Conservation (phyloP, 2,888 invertebrate species). For the Drosophila kuntzei region DNA sequence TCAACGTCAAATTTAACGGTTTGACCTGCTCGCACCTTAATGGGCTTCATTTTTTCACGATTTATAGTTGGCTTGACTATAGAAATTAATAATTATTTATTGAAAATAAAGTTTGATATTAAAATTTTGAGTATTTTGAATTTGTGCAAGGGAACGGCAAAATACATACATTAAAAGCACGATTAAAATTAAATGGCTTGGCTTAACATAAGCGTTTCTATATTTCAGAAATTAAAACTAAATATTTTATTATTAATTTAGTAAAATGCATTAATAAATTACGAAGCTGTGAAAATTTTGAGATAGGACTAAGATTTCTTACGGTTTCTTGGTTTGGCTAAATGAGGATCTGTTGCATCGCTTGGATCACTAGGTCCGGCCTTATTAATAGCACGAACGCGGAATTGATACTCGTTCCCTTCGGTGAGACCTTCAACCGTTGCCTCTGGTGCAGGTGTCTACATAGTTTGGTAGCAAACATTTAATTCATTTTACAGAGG, state of each 20-base stretch:
- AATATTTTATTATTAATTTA: not conserved
- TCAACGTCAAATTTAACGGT: conserved; percentile 96
- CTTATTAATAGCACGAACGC: conserved; percentile 97
- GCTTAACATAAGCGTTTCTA: conserved; percentile 52
- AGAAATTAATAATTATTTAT: conserved; percentile 15
- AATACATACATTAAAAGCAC: conserved; percentile 8
- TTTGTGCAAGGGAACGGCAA: not conserved
- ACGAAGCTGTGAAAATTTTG: not conserved
- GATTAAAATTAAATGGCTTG: conserved; percentile 42
- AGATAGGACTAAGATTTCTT: conserved; percentile 84
- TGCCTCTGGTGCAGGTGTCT: conserved; percentile 92
- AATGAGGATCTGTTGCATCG: conserved; percentile 94
- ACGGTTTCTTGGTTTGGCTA: conserved; percentile 95
- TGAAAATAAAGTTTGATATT: not conserved
- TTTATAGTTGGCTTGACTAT: conserved; percentile 97
- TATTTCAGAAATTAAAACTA: conserved; percentile 18
- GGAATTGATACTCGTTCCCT: conserved; percentile 97
- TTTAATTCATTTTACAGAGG: not conserved
- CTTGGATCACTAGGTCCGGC: conserved; percentile 97
- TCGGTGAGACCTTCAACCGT: conserved; percentile 94
- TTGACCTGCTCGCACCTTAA: conserved; percentile 96
- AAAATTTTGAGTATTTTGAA: not conserved
- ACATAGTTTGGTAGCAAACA: not conserved
- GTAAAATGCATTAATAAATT: conserved; percentile 10
- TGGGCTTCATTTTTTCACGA: conserved; percentile 94